phyloP scores from a whole-genome alignment of 2,888 invertebrate species.

The Thalpophila matura region DNA sequence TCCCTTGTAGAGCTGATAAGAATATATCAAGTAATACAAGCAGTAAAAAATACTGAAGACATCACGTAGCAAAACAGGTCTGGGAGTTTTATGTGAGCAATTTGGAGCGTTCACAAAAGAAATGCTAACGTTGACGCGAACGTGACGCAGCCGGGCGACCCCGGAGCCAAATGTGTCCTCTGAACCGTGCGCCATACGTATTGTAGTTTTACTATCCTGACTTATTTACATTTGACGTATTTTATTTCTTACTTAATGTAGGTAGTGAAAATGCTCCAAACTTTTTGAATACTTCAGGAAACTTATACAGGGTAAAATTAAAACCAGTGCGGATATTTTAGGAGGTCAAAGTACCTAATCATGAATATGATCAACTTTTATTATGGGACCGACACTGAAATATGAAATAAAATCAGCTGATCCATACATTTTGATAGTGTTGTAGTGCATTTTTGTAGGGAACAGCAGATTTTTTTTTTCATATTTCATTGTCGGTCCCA shows the following conservation, averaged over 20 bases:
- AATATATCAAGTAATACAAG: conserved; percentile 84
- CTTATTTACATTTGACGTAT: conserved; percentile 58
- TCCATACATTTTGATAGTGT: no score
- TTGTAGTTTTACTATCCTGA: conserved; percentile 61
- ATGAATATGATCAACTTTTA: no score
- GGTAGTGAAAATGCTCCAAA: neutral
- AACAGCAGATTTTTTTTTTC: no score
- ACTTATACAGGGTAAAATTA: neutral
- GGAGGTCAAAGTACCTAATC: no score
- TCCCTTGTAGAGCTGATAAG: conserved; percentile 81
- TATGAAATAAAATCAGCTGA: no score
- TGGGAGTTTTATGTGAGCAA: conserved; percentile 88
- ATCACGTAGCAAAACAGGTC: conserved; percentile 88
- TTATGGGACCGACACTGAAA: no score
- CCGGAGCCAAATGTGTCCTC: conserved; percentile 63
- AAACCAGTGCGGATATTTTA: no score
- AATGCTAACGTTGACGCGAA: conserved; percentile 84
- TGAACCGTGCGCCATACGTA: conserved; percentile 53
- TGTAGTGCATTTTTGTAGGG: no score
- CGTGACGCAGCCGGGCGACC: conserved; percentile 76
- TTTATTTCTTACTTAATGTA: conserved; percentile 31
- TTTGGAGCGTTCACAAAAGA: conserved; percentile 89
- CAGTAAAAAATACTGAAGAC: conserved; percentile 85
- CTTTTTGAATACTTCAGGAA: neutral
- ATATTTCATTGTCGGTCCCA: no score